Evolutionary conservation across 1,140 invertebrate species (phyloP), one percentile per base, ranked within the genome.

Genomic region (Bombus breviceps): DNA sequence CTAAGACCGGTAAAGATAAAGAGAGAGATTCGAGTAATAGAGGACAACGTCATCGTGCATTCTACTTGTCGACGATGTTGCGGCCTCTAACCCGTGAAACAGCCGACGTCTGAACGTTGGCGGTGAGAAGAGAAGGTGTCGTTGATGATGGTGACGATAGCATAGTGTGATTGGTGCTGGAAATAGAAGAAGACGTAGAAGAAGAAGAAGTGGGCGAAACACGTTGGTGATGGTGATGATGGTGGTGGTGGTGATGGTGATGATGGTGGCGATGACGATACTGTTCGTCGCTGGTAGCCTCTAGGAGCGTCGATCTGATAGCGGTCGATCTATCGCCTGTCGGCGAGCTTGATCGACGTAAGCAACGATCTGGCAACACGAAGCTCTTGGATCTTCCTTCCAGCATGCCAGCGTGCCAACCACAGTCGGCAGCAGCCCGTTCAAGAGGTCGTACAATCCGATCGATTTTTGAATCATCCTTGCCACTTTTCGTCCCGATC

Each of bases 101-200:
- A 25, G 91, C 91, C 91, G 93, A 92, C 85, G 88, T 91, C 89
- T 91, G 91, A 91, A 90, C 79, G 79, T 86, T 91, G 86, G 86
- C 85, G 83, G 74, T 88, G 87, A 86, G 88, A 86, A 88, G 82
- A 87, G 92, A 92, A 79, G 93, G 90, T 93, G 86, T 87, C 69
- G 91, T 86, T 72, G 93, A 90, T 87, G 93, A 91, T 66, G 91
- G 90, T 88, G 91, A 88, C 79, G 91, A 91, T 94, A 94, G 91
- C 90, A 92, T 93, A 92, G 92, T 92, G 93, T 94, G 94, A 94
- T 92, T 94, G 85, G 92, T 95, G 94, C 94, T 94, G 90, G 94
- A 94, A 91, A 93, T 92, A 93, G 93, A 94, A 94, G 94, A 93
- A 93, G 92, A 91, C 88, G 92, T 92, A 83, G 92, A 91, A 92